Percentiles rank a stretch among this genome's conserved stretches.
phyloP scores from a whole-genome alignment of 53 echinoderm and acorn worm genomes.

The Arbacia lixula region DNA sequence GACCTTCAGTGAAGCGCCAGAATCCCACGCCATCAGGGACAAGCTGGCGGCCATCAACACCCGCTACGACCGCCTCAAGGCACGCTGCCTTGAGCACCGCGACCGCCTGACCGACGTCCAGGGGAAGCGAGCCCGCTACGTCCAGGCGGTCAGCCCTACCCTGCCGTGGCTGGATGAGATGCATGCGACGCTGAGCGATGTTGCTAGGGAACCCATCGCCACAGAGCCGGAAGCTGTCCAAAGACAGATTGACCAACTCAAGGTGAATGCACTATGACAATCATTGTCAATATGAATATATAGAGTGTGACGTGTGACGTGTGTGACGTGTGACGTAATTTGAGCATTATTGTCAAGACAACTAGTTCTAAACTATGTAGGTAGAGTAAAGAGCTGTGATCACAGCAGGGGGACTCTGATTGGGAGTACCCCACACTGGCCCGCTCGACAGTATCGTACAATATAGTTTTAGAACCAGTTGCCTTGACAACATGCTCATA shows the following conservation, averaged over 20 bases:
- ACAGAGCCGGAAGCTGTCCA: conserved; percentile 88
- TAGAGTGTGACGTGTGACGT: too few species aligned
- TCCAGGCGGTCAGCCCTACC: conserved; percentile 68
- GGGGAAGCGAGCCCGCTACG: conserved; percentile 69
- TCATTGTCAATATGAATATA: too few species aligned
- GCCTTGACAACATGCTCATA: too few species aligned
- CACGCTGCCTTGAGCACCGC: conserved; percentile 78
- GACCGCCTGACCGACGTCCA: conserved; percentile 73
- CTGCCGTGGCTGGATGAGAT: conserved; percentile 93
- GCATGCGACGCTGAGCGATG: conserved; percentile 64
- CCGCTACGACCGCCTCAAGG: conserved; percentile 88
- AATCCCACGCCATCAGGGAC: conserved; percentile 83
- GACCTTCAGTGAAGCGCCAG: conserved; percentile 96
- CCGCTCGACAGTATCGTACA: too few species aligned
- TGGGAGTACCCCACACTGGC: too few species aligned
- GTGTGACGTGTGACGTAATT: too few species aligned
- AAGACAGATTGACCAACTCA: conserved; percentile 88
- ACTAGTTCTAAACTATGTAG: too few species aligned
- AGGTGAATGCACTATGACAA: too few species aligned
- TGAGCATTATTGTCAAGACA: too few species aligned
- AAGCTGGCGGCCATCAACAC: conserved; percentile 88
- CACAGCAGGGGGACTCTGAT: too few species aligned
- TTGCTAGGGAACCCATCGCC: conserved; percentile 83
- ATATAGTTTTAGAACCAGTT: too few species aligned
- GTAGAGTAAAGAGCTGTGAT: too few species aligned